Conservation (phyloP, 2,888 invertebrate genomes). For the Hofmannophila pseudospretella region DNA sequence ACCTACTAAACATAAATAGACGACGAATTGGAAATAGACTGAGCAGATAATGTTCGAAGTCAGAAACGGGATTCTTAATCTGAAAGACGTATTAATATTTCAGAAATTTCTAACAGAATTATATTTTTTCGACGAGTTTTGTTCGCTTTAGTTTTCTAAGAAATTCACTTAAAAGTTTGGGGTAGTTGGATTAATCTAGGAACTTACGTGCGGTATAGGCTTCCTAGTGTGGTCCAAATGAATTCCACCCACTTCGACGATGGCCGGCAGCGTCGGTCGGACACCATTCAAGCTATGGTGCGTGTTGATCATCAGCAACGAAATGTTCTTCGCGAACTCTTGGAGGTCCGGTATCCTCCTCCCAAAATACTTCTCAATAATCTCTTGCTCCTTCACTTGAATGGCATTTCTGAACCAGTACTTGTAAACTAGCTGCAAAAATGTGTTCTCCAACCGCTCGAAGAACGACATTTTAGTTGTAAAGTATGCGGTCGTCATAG, state of each 20-base stretch:
- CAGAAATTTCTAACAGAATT: too few relatives aligned
- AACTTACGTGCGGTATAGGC: conserved; percentile 64
- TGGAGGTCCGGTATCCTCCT: conserved; percentile 66
- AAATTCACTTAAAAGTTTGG: too few relatives aligned
- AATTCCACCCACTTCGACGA: conserved; percentile 81
- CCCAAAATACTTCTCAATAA: conserved; percentile 64
- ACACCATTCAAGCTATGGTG: conserved; percentile 79
- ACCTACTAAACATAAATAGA: too few relatives aligned
- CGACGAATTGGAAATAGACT: too few relatives aligned
- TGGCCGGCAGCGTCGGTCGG: conserved; percentile 72
- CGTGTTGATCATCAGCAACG: conserved; percentile 77
- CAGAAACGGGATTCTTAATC: too few relatives aligned
- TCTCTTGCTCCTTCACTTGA: conserved; percentile 47
- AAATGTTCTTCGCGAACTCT: conserved; percentile 70
- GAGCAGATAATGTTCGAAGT: too few relatives aligned
- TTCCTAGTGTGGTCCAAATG: conserved; percentile 63
- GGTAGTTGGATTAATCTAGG: too few relatives aligned
- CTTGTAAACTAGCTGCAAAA: conserved; percentile 41
- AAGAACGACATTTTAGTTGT: conserved; percentile 66
- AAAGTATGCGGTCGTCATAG: conserved; percentile 70
- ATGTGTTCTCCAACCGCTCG: conserved; percentile 63
- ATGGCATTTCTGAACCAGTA: conserved; percentile 48
- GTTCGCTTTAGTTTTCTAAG: too few relatives aligned
- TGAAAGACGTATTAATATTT: too few relatives aligned
- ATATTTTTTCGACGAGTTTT: too few relatives aligned